Evolutionary conservation across 2,113 vertebrate genomes (phyloP).

Genomic region (Apodemus speciosus): DNA sequence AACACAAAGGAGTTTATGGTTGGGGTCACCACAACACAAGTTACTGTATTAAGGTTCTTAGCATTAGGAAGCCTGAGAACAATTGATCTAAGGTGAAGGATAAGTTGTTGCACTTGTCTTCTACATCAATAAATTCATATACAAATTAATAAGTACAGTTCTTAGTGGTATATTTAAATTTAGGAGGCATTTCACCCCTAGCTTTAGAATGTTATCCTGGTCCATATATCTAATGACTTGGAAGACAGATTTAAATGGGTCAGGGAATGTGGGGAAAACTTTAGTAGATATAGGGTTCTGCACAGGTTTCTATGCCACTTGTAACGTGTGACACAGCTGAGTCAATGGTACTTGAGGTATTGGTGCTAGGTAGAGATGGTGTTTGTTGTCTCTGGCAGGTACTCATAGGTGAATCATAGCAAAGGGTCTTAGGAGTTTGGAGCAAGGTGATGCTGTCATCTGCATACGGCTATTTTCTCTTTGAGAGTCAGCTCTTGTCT

Average conservation of each 20-base stretch:
- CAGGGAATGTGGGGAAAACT: background rate
- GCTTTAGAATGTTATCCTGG: background rate
- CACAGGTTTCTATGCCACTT: background rate
- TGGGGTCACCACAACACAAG: too few relatives aligned
- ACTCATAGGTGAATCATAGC: background rate
- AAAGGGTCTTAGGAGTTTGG: background rate
- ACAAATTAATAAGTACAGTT: too few relatives aligned
- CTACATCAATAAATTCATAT: too few relatives aligned
- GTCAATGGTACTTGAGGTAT: background rate
- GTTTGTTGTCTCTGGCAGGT: background rate
- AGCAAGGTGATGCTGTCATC: background rate
- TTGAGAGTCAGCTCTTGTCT: background rate
- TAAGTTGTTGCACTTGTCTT: too few relatives aligned
- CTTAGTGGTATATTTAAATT: background rate
- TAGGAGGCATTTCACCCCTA: background rate
- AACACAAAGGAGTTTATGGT: too few relatives aligned
- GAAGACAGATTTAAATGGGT: background rate
- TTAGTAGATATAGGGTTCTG: too few relatives aligned
- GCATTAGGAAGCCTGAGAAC: too few relatives aligned
- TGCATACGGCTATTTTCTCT: background rate
- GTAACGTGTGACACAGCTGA: background rate
- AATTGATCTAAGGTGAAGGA: too few relatives aligned
- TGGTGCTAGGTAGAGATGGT: background rate
- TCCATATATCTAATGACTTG: background rate
- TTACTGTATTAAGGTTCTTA: too few relatives aligned